Conservation (phyloP, 2,113 vertebrate genomes). For the Ciconia stormi region DNA sequence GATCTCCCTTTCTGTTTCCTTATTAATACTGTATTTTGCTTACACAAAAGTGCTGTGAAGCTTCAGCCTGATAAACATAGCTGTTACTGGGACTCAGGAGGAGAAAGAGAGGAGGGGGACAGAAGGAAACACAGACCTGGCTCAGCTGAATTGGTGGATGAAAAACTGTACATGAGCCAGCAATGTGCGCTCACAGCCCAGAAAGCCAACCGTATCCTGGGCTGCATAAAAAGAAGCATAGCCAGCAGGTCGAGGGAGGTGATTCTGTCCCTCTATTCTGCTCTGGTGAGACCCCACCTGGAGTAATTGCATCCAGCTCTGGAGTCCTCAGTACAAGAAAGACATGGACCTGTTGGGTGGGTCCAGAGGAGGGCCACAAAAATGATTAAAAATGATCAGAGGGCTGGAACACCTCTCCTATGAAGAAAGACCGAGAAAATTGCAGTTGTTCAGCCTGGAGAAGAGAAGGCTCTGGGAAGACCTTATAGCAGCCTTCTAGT, state of each 20-base stretch:
- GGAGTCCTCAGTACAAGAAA: neutral
- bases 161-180: neutral
- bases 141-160: neutral
- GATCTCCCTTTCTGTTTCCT: neutral
- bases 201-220: neutral
- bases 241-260: neutral
- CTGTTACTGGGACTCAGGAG: neutral
- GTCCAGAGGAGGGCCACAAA: neutral
- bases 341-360: accelerated
- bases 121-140: neutral
- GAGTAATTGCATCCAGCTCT: neutral
- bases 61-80: neutral
- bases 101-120: neutral
- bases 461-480: neutral
- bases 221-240: accelerated
- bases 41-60: neutral
- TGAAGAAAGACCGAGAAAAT: neutral
- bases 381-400: neutral
- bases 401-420: neutral
- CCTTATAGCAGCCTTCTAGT: accelerated
- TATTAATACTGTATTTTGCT: neutral
- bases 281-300: neutral
- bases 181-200: neutral
- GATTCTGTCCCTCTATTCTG: neutral
- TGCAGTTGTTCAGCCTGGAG: neutral